Percentiles rank a stretch among this genome's conserved stretches.
Evolutionary conservation across 2,113 vertebrate species (phyloP).

Genomic region (Raja brachyura): DNA sequence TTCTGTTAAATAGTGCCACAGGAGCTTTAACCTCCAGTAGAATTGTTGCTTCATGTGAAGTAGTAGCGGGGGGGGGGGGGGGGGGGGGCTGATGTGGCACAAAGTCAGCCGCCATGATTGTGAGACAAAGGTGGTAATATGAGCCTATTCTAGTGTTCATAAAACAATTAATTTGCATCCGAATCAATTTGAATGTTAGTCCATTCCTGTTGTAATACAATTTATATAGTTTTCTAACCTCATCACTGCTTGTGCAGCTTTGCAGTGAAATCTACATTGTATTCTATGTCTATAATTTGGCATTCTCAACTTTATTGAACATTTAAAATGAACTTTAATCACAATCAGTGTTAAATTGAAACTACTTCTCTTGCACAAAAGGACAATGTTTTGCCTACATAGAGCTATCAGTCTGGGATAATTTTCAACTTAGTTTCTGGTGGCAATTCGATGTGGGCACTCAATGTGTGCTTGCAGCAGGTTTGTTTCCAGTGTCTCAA

Average conservation of each 20-base stretch:
- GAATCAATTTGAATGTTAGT: neutral
- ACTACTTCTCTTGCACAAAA: neutral
- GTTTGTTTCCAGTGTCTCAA: slow-evolving; percentile 14
- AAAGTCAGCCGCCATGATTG: neutral
- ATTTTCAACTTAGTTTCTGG: slow-evolving; percentile 4
- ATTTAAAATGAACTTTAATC: neutral
- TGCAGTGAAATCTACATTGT: too few species aligned
- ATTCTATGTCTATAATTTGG: neutral
- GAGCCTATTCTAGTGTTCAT: neutral
- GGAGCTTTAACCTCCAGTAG: neutral
- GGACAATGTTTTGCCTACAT: neutral
- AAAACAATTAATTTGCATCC: neutral
- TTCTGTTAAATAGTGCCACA: too few species aligned
- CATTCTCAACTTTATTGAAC: neutral
- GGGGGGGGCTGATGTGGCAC: neutral
- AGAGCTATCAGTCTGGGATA: neutral
- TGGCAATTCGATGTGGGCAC: slow-evolving; percentile 11
- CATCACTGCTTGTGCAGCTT: neutral
- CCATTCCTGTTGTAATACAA: neutral
- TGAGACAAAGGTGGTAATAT: neutral
- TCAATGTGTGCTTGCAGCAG: slow-evolving; percentile 19
- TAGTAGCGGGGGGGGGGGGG: too few species aligned
- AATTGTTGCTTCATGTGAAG: neutral
- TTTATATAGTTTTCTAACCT: neutral
- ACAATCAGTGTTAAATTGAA: neutral